Evolutionary conservation across 2,113 vertebrate genomes (phyloP).

Genomic region (Guaruba guarouba): DNA sequence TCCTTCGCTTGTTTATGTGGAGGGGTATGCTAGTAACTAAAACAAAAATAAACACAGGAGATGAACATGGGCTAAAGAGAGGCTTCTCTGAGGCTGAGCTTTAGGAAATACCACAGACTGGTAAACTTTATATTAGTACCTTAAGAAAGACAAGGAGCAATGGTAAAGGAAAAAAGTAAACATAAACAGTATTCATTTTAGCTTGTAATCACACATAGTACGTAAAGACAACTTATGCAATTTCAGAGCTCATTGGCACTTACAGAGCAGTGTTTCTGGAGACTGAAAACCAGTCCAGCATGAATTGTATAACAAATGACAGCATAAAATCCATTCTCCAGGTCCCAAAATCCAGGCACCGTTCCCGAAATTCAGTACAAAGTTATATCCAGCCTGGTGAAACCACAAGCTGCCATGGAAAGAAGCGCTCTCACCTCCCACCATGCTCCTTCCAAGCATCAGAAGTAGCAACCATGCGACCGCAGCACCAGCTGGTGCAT

Average conservation of each 20-base stretch:
- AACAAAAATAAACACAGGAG: not conserved
- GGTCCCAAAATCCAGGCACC: not conserved
- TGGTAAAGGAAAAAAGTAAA: not conserved
- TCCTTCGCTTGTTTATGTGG: not conserved
- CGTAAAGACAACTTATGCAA: not conserved
- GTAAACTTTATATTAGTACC: not conserved
- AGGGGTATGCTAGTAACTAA: not conserved
- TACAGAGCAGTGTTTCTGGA: not conserved
- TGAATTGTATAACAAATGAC: not conserved
- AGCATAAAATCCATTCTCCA: not conserved
- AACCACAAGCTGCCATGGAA: not conserved
- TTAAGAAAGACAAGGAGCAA: not conserved
- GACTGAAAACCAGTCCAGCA: not conserved
- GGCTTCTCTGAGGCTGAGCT: not conserved
- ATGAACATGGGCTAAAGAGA: not conserved
- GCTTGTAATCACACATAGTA: not conserved
- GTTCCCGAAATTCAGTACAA: not conserved
- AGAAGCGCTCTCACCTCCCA: not conserved
- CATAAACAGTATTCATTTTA: not conserved
- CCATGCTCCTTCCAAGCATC: not conserved
- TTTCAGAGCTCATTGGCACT: not conserved
- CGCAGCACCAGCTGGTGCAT: rapidly evolving
- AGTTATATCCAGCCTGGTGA: not conserved
- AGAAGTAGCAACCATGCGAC: not conserved
- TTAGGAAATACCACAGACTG: not conserved